Percentiles rank a stretch among this genome's conserved stretches.
These are phyloP conservation scores for Scaptomyza caliginosa DNA, from an alignment of 2,888 invertebrate genomes.

Conservation along the genomic window DNA sequence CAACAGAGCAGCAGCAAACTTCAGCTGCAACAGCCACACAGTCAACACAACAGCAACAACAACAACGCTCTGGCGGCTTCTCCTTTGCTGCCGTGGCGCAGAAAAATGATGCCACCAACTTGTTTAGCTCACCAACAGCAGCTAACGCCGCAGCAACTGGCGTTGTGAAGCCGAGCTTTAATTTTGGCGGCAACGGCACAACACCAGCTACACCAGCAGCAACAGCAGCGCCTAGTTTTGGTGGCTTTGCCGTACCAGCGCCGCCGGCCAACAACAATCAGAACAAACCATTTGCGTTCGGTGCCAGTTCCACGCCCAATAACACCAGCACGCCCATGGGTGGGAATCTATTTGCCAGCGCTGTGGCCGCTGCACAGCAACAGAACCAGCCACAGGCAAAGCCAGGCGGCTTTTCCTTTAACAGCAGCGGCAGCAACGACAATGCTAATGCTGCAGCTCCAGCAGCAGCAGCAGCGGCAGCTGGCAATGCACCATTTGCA, in stretches of 20 bases:
- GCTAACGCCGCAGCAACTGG: slow-evolving; percentile 5
- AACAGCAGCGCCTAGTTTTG: slow-evolving; percentile 27
- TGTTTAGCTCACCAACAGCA: slow-evolving; percentile 43
- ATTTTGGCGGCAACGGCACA: slow-evolving; percentile 46
- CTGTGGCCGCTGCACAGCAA: slow-evolving; percentile 41
- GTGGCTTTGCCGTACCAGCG: slow-evolving; percentile 31
- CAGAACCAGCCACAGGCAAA: slow-evolving; percentile 25
- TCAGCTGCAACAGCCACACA: not conserved
- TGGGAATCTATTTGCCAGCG: slow-evolving; percentile 63
- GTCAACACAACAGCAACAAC: not conserved
- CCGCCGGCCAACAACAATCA: slow-evolving; percentile 20
- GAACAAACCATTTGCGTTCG: slow-evolving; percentile 65
- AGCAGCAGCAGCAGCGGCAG: not conserved
- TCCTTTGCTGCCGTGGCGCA: slow-evolving; percentile 38
- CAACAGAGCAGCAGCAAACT: slow-evolving; percentile 24
- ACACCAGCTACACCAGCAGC: slow-evolving; percentile 7
- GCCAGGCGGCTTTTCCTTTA: slow-evolving; percentile 65
- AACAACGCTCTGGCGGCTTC: slow-evolving; percentile 48
- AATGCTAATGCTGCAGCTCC: slow-evolving; percentile 11
- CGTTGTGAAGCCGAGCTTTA: slow-evolving; percentile 52
- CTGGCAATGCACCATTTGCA: slow-evolving; percentile 49
- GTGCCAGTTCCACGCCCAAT: slow-evolving; percentile 16
- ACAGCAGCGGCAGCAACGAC: not conserved
- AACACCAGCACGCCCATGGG: slow-evolving; percentile 26
- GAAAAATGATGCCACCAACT: slow-evolving; percentile 38